Evolutionary conservation across 2,797 vertebrate genomes (phyloP).

Genomic region (Pampus argenteus): DNA sequence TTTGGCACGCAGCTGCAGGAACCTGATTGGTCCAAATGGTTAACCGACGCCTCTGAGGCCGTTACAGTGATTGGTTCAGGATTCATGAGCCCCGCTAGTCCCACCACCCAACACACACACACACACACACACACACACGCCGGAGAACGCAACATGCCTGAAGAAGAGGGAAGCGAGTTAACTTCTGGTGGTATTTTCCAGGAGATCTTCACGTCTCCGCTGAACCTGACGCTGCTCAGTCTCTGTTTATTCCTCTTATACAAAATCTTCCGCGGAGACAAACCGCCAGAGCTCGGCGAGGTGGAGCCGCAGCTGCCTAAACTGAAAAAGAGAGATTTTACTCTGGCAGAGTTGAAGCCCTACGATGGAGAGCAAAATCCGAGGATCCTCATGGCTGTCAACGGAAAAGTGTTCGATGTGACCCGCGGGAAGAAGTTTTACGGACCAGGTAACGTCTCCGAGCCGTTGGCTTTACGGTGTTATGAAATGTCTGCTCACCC

Average conservation of each 20-base stretch:
- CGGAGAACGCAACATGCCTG: conserved; percentile 81
- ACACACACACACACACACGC: neutral
- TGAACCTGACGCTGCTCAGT: conserved; percentile 92
- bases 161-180: conserved; percentile 73
- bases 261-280: conserved; percentile 93
- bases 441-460: conserved; percentile 87
- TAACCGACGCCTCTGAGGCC: neutral
- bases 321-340: conserved; percentile 92
- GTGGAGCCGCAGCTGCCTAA: conserved; percentile 85
- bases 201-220: conserved; percentile 92
- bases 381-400: conserved; percentile 94
- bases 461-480: neutral
- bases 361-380: conserved; percentile 89
- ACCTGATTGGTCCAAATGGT: conserved; percentile 40
- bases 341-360: conserved; percentile 86
- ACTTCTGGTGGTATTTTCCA: conserved; percentile 85
- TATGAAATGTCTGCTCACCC: neutral
- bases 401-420: conserved; percentile 96
- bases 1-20: neutral
- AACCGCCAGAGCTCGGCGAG: conserved; percentile 76
- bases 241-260: conserved; percentile 94
- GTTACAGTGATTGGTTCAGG: conserved; percentile 56
- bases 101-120: conserved; percentile 1
- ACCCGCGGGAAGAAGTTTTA: conserved; percentile 94
- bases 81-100: neutral